Conservation (phyloP, 2,888 invertebrate species). For the Agriopis marginaria region DNA sequence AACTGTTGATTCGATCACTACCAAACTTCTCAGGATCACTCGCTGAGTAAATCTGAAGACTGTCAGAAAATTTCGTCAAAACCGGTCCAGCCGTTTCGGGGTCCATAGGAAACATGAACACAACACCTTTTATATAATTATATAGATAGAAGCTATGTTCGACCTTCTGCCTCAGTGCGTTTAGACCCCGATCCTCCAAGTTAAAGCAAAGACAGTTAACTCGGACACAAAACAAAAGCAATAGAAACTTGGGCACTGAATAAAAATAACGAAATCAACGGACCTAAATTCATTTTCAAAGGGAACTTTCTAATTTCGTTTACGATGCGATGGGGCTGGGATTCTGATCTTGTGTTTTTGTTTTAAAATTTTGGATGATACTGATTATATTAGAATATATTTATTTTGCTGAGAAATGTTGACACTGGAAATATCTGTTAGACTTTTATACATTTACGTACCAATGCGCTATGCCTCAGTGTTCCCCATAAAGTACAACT, state of each 20-base stretch:
- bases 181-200: slow-evolving; percentile 33
- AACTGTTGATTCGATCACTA: too few species aligned
- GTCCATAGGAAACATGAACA: too few species aligned
- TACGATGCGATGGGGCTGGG: slow-evolving; percentile 29
- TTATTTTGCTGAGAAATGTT: slow-evolving; percentile 7
- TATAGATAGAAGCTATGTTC: background rate
- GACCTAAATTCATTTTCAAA: slow-evolving; percentile 70
- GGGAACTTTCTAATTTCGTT: slow-evolving; percentile 49
- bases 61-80: too few species aligned
- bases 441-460: too few species aligned
- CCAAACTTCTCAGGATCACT: too few species aligned
- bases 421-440: background rate
- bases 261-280: slow-evolving; percentile 72
- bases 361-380: slow-evolving; percentile 33
- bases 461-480: too few species aligned
- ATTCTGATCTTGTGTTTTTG: slow-evolving; percentile 32
- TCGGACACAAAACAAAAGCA: slow-evolving; percentile 61
- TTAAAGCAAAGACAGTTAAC: slow-evolving; percentile 53
- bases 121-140: too few species aligned
- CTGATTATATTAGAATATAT: slow-evolving; percentile 25
- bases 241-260: slow-evolving; percentile 76
- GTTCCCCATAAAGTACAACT: too few species aligned
- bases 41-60: too few species aligned
- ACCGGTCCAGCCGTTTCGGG: too few species aligned
- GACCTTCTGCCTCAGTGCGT: background rate